phyloP scores from a whole-genome alignment of 2,113 vertebrate genomes.

The Corythoichthys haematopterus region DNA sequence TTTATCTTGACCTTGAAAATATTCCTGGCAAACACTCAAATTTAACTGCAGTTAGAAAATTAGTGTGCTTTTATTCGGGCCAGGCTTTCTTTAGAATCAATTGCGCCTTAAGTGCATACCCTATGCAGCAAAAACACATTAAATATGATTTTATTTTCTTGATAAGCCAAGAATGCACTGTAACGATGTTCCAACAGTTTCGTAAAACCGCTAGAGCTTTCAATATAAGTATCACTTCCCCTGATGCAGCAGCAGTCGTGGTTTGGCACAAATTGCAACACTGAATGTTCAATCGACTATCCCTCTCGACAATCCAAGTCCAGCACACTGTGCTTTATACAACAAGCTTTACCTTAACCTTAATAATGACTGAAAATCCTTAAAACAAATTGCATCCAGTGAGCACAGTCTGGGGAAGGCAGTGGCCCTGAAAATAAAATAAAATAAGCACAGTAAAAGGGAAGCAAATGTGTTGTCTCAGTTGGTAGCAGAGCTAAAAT shows the following conservation, averaged over 20 bases:
- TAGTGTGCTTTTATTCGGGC: not conserved
- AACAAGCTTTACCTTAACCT: conserved; percentile 26
- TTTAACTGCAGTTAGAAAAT: not conserved
- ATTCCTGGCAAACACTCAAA: not conserved
- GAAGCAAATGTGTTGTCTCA: not conserved
- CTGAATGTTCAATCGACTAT: conserved; percentile 42
- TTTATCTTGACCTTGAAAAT: not conserved
- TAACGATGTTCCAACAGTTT: conserved; percentile 23
- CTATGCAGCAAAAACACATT: not conserved
- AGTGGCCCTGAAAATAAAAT: conserved; percentile 1
- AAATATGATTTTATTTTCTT: conserved; percentile 12
- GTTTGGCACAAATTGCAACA: conserved; percentile 32
- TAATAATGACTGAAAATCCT: conserved; percentile 29
- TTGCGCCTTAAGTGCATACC: not conserved
- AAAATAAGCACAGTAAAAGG: conserved; percentile 15
- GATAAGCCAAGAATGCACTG: not conserved
- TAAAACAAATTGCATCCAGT: conserved; percentile 12
- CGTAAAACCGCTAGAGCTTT: conserved; percentile 24
- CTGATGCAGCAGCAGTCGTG: conserved; percentile 15
- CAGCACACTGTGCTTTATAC: conserved; percentile 18
- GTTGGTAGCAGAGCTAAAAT: not conserved
- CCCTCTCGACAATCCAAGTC: not conserved
- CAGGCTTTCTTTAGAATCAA: not conserved
- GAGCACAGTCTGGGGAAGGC: conserved; percentile 1
- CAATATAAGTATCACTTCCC: conserved; percentile 17